Conservation (phyloP, 2,113 vertebrate genomes). For the Pelecanoides urinatrix region DNA sequence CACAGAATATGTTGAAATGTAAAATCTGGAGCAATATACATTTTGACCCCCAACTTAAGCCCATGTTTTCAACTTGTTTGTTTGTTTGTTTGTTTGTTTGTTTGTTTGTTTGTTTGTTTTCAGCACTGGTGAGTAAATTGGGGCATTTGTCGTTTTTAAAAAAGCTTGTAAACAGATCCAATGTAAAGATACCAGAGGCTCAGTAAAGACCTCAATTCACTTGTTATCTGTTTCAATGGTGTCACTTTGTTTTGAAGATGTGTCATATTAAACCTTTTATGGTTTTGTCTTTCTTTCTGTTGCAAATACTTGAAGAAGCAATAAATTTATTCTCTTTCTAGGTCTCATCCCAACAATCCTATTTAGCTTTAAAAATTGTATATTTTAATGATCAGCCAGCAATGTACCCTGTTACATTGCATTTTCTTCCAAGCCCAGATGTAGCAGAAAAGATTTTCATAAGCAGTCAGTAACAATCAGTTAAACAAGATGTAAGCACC, state of each 20-base stretch:
- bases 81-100: background rate
- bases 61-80: background rate
- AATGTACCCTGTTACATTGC: background rate
- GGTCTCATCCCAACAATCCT: background rate
- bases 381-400: background rate
- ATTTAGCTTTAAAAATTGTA: background rate
- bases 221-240: background rate
- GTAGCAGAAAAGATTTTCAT: background rate
- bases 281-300: background rate
- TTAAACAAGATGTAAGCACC: background rate
- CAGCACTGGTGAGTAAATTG: background rate
- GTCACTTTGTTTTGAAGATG: background rate
- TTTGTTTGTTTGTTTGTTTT: background rate
- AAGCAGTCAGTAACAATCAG: background rate
- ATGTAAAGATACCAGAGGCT: background rate
- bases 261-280: background rate
- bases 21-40: background rate
- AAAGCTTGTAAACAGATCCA: background rate
- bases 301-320: background rate
- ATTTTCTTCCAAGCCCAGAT: background rate
- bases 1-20: background rate
- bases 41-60: background rate
- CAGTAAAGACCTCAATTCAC: background rate
- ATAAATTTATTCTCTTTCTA: background rate
- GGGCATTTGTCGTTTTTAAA: background rate